Evolutionary conservation across 2,888 invertebrate genomes (phyloP).

Genomic region (Julus scanicus): DNA sequence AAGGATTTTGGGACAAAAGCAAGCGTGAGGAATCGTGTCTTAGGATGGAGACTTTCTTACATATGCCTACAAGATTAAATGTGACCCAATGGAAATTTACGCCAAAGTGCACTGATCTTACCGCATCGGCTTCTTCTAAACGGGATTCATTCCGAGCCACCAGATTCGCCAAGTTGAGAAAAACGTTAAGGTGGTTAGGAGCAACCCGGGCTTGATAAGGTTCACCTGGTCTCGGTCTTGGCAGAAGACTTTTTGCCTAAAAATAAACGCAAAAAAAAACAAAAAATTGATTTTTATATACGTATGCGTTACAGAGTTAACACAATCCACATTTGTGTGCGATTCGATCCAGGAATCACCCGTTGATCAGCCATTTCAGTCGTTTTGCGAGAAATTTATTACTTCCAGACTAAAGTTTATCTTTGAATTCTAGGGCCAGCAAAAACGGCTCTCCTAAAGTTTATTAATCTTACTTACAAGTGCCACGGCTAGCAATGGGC

Average conservation of each 20-base stretch:
- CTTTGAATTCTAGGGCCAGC: background rate
- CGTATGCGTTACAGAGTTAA: background rate
- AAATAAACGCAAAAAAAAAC: conserved; percentile 48
- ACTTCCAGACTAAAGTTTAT: conserved; percentile 43
- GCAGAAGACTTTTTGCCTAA: conserved; percentile 85
- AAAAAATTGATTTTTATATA: conserved; percentile 44
- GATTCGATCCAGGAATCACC: conserved; percentile 7
- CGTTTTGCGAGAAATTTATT: conserved; percentile 23
- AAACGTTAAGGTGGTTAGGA: conserved; percentile 95
- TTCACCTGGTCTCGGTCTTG: conserved; percentile 92
- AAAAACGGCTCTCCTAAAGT: conserved; percentile 6
- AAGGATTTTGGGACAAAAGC: background rate
- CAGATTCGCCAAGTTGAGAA: conserved; percentile 92
- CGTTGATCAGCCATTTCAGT: background rate
- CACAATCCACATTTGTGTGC: background rate
- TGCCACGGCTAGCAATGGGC: conserved; percentile 37
- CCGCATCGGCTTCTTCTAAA: conserved; percentile 90
- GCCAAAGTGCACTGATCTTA: conserved; percentile 58
- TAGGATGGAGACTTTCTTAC: background rate
- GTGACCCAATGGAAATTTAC: conserved; percentile 1
- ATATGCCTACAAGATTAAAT: background rate
- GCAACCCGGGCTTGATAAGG: conserved; percentile 95
- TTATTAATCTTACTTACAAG: conserved; percentile 44
- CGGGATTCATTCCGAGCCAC: conserved; percentile 92
- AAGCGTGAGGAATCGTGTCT: background rate